Base-by-base conservation (phyloP, 2,888 invertebrate genomes). In the Eubasilissa splendida region DNA sequence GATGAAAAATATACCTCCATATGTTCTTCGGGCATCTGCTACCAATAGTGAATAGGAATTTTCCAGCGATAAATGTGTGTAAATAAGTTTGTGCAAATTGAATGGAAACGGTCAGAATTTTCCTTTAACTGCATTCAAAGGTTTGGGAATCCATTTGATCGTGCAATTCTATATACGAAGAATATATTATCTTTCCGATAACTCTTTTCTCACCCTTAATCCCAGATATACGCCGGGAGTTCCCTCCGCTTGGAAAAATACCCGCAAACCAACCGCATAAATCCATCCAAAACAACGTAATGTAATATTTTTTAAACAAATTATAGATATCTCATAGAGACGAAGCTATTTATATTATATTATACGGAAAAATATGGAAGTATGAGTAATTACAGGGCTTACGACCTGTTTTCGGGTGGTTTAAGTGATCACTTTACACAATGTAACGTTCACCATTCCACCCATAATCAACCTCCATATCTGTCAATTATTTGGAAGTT, bases 121-220 rank as follows among this genome's bases (percentile, higher is more conserved):
- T 22, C 56, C 71, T 71, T 56, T 71, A 50, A 56, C 71, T 71
- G 71, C 71, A 71, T 54, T 22, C 56, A 11, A 53, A 22, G 56
- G 54, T 7, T 22, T 10, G 5, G 71, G 31, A 52, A 71, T 56
- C 56, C 54, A 22, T 56, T 71, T 56, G 22, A 71, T 54, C 56
- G 54, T 4, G 56, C 54, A 53, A 54, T 71, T 71, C 56, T 33
- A 22, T 11, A 56, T 56, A 22, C 54, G 56, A 71, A 33, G 54
- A 33, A 71, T 71, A 71, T 56, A 54, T 42, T 22, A 33, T 71
- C 42, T 56, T 71, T 14, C 11, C 31, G 14, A 33, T 71, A 56
- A 56, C n/a, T 54, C 31, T 22, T 53, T 53, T 54, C 71, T 10
- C 22, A 22, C 31, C 31, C 12, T 71, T 22, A 53, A 56, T 14